Evolutionary conservation across 2,888 invertebrate species (phyloP).

Genomic region (Pseudoips prasinana): DNA sequence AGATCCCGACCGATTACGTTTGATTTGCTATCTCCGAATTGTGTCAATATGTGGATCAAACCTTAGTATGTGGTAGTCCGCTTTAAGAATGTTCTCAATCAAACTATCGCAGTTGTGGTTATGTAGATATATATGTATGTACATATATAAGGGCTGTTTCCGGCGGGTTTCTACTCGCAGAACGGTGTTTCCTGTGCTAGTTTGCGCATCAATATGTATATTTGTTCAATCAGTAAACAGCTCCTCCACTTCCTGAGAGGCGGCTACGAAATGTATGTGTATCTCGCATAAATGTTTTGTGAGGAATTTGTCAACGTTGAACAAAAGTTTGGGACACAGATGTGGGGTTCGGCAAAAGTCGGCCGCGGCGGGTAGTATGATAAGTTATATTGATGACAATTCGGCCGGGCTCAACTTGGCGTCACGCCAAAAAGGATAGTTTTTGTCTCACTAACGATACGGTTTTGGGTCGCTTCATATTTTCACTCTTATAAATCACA

Average conservation of each 20-base stretch:
- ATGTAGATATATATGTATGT: too few species aligned
- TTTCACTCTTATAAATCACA: conserved; percentile 33
- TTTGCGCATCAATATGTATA: too few species aligned
- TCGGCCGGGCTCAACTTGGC: conserved; percentile 53
- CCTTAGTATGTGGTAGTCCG: too few species aligned
- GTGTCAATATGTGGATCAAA: too few species aligned
- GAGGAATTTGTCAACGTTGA: conserved; percentile 28
- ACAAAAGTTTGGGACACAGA: conserved; percentile 37
- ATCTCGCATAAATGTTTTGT: conserved; percentile 30
- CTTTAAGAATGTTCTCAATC: too few species aligned
- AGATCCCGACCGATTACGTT: too few species aligned
- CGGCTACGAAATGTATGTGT: conserved; percentile 20
- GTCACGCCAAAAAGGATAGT: conserved; percentile 52
- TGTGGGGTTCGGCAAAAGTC: conserved; percentile 45
- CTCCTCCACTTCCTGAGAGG: conserved; percentile 7
- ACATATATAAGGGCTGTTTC: too few species aligned
- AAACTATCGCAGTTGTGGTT: too few species aligned
- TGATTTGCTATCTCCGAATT: too few species aligned
- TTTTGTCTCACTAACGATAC: conserved; percentile 49
- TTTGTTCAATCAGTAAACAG: conserved; percentile 14
- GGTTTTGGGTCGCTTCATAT: conserved; percentile 38
- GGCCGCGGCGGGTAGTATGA: conserved; percentile 42
- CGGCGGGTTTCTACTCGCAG: too few species aligned
- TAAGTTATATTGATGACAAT: conserved; percentile 66
- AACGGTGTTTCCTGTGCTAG: too few species aligned